Conservation (phyloP, 2,888 invertebrate genomes). For the Drosophila nr. perissopoda region DNA sequence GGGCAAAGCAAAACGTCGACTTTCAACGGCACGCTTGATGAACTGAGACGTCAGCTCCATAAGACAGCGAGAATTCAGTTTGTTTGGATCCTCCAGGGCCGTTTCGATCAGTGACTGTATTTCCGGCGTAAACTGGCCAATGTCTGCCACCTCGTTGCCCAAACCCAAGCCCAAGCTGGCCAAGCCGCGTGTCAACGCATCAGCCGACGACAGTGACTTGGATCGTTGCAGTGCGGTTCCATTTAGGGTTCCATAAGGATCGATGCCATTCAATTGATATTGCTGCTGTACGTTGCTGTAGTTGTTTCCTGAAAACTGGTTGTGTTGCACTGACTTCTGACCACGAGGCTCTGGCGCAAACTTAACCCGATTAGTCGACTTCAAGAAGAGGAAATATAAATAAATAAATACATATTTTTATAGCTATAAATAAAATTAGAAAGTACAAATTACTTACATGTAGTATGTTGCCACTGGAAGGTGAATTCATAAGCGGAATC, state of each 20-base stretch:
- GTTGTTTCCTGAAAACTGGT: constrained; percentile 41
- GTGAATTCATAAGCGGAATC: constrained; percentile 86
- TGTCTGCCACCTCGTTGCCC: constrained; percentile 90
- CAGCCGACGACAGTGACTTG: constrained; percentile 92
- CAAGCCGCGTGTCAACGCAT: constrained; percentile 89
- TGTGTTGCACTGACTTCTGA: constrained; percentile 77
- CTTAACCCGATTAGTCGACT: constrained; percentile 83
- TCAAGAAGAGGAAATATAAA: not conserved
- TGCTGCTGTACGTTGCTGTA: constrained; percentile 63
- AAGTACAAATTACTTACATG: constrained; percentile 83
- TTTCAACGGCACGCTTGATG: constrained; percentile 92
- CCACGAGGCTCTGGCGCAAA: constrained; percentile 83
- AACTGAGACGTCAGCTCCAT: constrained; percentile 94
- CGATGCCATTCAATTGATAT: constrained; percentile 59
- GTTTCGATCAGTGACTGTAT: constrained; percentile 90
- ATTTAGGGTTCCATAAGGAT: constrained; percentile 70
- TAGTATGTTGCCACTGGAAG: constrained; percentile 90
- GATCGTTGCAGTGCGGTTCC: constrained; percentile 88
- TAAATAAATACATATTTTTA: not conserved
- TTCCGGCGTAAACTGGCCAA: constrained; percentile 90
- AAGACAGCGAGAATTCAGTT: constrained; percentile 89
- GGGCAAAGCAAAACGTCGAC: constrained; percentile 90
- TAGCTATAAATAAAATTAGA: not conserved
- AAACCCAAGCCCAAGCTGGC: constrained; percentile 88
- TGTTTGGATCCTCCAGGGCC: constrained; percentile 93